Evolutionary conservation across 2,888 invertebrate species (phyloP), one percentile per base, ranked within the genome.

Genomic region (Rotaria sp.): DNA sequence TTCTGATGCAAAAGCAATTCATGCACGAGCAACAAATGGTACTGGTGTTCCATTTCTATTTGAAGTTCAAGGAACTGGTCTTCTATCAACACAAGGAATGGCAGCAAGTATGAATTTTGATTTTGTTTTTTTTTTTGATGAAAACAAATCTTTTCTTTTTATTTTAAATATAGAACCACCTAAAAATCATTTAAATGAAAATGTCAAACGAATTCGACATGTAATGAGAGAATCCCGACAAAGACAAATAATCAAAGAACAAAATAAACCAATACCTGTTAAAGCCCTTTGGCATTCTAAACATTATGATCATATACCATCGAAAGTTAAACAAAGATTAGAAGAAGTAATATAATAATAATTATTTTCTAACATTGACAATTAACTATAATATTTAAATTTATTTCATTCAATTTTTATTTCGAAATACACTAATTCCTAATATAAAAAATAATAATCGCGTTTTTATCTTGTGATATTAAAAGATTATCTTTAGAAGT

Each of bases 231-330:
- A 88, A 84, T 88, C 89, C 26, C 88, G 88, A 84, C 88, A 90
- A 84, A 88, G 88, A 87, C 90, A 91, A 87, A 88, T 86, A 38
- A 89, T 89, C 35, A 85, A 86, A 74, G 85, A 88, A 74, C 89
- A 89, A 45, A 85, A 86, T 52, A 85, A 88, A 75, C 88, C 88
- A 26, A 88, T 89, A 84, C 91, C 91, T 57, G 90, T 91, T 10
- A 91, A 90, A 88, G 90, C 89, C 10, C 85, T 91, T 85, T 91
- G 91, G 91, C 90, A 91, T 86, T 90, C 91, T 26, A 89, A 90
- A 84, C 90, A 91, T 87, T 91, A 90, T 87, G 88, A 88, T 67
- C 88, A 89, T 87, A 88, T 91, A n/a, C 88, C 88, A 59, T 91
- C 91, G 18, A 89, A 88, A 88, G 89, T 91, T 10, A 89, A 88